These are phyloP conservation scores for Ophioninae sp. DNA, from an alignment of 2,888 invertebrate genomes.

Conservation along the genomic window DNA sequence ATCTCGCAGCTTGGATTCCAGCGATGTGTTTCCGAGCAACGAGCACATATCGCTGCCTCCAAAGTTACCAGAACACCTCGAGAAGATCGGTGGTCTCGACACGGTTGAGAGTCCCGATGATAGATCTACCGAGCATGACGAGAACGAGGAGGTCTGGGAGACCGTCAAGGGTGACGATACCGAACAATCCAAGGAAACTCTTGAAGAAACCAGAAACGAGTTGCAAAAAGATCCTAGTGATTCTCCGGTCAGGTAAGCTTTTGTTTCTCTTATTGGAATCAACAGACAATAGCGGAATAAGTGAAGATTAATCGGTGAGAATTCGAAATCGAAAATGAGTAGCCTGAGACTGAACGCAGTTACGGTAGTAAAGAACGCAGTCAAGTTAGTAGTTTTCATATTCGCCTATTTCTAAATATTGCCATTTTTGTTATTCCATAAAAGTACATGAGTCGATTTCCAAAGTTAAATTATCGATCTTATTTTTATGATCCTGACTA, in stretches of 20 bases:
- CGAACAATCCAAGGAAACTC: constrained; percentile 35
- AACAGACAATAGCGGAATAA: not conserved
- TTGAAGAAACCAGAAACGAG: constrained; percentile 52
- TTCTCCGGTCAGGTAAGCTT: constrained; percentile 73
- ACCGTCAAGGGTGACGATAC: constrained; percentile 13
- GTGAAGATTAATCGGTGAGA: not conserved
- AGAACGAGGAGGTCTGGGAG: constrained; percentile 33
- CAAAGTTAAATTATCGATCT: too few species aligned
- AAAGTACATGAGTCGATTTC: too few species aligned
- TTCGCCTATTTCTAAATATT: not conserved
- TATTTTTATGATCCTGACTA: not conserved
- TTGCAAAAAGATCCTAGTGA: constrained; percentile 63
- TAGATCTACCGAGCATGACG: constrained; percentile 51
- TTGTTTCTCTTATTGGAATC: not conserved
- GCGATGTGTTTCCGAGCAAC: constrained; percentile 87
- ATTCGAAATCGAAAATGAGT: not conserved
- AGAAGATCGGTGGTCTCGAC: constrained; percentile 66
- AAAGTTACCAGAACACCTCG: constrained; percentile 74
- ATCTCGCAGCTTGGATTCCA: constrained; percentile 92
- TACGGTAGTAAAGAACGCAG: too few species aligned
- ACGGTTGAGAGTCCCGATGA: constrained; percentile 49
- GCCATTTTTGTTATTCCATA: not conserved
- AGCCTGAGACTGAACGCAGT: not conserved
- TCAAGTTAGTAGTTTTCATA: not conserved
- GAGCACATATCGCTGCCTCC: constrained; percentile 78